Percentiles rank a stretch among this genome's conserved stretches.
phyloP scores from a whole-genome alignment of 2,113 vertebrate species.

The Aldabrachelys gigantea region DNA sequence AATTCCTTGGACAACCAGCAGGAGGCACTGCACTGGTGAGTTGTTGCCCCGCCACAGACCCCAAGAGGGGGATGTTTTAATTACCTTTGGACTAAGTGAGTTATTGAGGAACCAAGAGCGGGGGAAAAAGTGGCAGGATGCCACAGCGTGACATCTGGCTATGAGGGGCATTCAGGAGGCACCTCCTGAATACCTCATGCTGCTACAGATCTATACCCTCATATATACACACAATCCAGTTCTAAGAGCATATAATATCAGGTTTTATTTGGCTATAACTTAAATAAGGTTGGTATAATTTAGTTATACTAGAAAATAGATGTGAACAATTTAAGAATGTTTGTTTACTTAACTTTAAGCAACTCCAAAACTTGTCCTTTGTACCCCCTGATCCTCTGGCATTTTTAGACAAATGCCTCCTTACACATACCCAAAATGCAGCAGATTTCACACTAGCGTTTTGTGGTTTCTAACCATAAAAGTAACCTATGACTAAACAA shows the following conservation, averaged over 20 bases:
- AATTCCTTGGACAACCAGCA: no score
- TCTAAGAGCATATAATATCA: not conserved
- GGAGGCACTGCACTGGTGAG: no score
- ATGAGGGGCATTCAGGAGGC: no score
- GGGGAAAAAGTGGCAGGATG: no score
- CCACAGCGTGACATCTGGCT: no score
- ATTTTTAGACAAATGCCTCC: slow-evolving; percentile 61
- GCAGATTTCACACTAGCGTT: not conserved
- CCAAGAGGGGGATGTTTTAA: no score
- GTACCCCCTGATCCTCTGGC: slow-evolving; percentile 52
- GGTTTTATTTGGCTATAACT: not conserved
- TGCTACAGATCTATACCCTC: not conserved
- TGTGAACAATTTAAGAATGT: not conserved
- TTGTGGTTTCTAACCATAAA: slow-evolving; percentile 61
- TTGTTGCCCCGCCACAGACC: no score
- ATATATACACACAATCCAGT: not conserved
- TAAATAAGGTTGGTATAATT: not conserved
- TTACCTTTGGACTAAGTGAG: no score
- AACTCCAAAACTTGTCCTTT: slow-evolving; percentile 36
- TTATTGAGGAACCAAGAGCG: no score
- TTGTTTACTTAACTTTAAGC: slow-evolving; percentile 41
- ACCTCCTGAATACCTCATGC: not conserved
- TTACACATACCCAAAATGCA: slow-evolving; percentile 35
- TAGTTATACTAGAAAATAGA: slow-evolving; percentile 46
- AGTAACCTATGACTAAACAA: slow-evolving; percentile 55